Evolutionary conservation across 2,888 invertebrate genomes (phyloP), one percentile per base, ranked within the genome.

Genomic region (Lasioglossum vierecki): DNA sequence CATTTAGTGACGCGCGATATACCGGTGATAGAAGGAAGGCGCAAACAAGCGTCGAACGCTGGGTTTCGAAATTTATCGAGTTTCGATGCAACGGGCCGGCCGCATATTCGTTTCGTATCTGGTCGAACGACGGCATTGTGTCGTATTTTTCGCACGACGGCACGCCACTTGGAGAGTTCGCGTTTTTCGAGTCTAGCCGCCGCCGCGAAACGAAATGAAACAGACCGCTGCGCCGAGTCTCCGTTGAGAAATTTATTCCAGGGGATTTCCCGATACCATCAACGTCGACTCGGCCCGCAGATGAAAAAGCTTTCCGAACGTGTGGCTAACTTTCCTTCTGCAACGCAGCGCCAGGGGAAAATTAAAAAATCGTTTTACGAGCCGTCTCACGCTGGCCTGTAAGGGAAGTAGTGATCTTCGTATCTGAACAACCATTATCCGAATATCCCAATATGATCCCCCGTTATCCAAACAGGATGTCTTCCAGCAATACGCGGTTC

Each of bases 171-270:
- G 46, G 46, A 73, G 77, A 66, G 39, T 80, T 80, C 57, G 72
- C 49, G 57, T 82, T 80, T 86, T 82, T 57, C n/a, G 44, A 41
- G 39, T 35, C 26, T 9, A 39, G 35, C 35, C 35, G 22, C 6
- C 15, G n/a, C n/a, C 63, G 13, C 53, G 15, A 57, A 44, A 66
- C 44, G 41, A 60, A 44, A 66, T 11, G 41, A 41, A 30, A 80
- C 53, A 57, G 22, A 35, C n/a, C 11, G n/a, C n/a, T 11, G 22
- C 35, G n/a, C 41, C 49, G 1, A 11, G 53, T n/a, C 53, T 13
- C 26, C 46, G 53, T 0, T 2, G 44, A 76, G 60, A 81, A 89
- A 89, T 88, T 83, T 89, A 88, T 89, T 84, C 84, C 75, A 60
- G 30, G 68, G 82, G 49, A 60, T 89, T 82, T 76, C 89, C 60